phyloP scores from a whole-genome alignment of 2,797 vertebrate species.

The Bovichtus diacanthus region DNA sequence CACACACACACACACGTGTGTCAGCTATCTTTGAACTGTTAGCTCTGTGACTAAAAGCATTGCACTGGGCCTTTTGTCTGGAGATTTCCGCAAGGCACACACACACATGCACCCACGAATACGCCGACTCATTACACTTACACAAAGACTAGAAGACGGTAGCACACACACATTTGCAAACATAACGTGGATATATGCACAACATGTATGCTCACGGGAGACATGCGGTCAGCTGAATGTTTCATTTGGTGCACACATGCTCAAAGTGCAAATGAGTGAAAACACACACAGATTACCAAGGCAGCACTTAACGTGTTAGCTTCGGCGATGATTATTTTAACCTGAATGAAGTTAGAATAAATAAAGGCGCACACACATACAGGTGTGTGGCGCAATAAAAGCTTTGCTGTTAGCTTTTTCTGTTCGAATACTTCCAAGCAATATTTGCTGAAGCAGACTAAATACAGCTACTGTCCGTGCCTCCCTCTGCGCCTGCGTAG shows the following conservation, averaged over 20 bases:
- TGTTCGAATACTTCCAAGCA: conserved; percentile 1
- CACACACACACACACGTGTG: conserved; percentile 55
- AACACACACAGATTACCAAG: neutral
- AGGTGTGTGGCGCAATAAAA: neutral
- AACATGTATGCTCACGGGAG: conserved; percentile 4
- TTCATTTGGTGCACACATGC: conserved; percentile 1
- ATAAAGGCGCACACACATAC: neutral
- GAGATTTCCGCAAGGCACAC: conserved; percentile 45
- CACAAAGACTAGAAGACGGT: conserved; percentile 2
- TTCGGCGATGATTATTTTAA: neutral
- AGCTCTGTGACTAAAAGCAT: conserved; percentile 71
- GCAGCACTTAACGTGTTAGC: neutral
- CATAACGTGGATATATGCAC: neutral
- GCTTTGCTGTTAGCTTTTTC: conserved; percentile 2
- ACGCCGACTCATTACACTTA: neutral
- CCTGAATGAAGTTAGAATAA: neutral
- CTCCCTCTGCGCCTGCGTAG: neutral
- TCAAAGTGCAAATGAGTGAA: conserved; percentile 10
- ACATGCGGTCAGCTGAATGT: neutral
- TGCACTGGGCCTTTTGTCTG: conserved; percentile 59
- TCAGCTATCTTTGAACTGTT: conserved; percentile 67
- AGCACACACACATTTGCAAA: conserved; percentile 8
- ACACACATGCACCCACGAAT: neutral
- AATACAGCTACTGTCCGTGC: conserved; percentile 29
- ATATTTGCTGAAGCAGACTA: conserved; percentile 20